Evolutionary conservation across 2,888 invertebrate species (phyloP).

Genomic region (Sepioteuthis lessoniana): DNA sequence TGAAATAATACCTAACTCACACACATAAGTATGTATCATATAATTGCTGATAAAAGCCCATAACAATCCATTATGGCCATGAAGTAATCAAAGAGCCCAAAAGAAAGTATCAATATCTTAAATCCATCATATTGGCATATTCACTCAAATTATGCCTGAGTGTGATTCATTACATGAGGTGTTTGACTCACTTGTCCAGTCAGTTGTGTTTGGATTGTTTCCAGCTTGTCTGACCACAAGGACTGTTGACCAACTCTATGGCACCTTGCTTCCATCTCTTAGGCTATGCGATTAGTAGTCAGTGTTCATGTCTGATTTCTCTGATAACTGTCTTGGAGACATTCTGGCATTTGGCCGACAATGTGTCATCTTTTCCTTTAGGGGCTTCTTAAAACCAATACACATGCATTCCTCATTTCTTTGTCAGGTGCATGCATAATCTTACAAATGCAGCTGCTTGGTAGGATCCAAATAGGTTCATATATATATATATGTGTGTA

Average conservation of each 20-base stretch:
- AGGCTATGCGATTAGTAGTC: background rate
- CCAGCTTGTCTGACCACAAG: background rate
- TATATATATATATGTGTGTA: background rate
- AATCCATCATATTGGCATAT: background rate
- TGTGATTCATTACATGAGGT: background rate
- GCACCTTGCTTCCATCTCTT: background rate
- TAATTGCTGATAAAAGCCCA: too few species aligned
- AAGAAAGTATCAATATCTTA: background rate
- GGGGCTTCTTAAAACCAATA: background rate
- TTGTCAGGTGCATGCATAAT: background rate
- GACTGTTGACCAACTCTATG: background rate
- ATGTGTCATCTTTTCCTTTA: background rate
- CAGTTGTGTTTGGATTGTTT: background rate
- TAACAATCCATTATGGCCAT: too few species aligned
- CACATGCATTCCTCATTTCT: background rate
- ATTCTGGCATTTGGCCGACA: background rate
- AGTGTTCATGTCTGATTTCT: background rate
- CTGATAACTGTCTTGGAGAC: background rate
- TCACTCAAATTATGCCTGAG: background rate
- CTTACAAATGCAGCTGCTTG: background rate
- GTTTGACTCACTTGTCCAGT: background rate
- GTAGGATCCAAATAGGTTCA: background rate
- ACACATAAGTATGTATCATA: too few species aligned
- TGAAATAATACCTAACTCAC: too few species aligned
- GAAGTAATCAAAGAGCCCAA: too few species aligned